These are phyloP conservation scores for Semnornis frantzii DNA, from an alignment of 2,113 vertebrate species.

Conservation along the genomic window DNA sequence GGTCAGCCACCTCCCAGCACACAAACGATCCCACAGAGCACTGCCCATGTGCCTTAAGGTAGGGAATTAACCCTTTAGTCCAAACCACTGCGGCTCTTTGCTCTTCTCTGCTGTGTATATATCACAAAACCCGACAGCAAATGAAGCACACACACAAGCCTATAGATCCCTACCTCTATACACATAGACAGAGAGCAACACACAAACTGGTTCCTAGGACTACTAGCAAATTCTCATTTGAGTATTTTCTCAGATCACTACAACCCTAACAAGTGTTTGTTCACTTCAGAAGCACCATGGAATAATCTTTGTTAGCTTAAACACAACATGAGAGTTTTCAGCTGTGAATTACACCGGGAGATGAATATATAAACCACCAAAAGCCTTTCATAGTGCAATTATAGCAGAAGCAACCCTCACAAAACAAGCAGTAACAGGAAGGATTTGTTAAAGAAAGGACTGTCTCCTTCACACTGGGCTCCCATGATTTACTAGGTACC, in stretches of 20 bases:
- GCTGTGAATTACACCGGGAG: neutral
- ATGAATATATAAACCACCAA: neutral
- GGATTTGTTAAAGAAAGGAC: neutral
- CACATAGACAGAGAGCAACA: accelerated
- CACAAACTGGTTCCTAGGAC: neutral
- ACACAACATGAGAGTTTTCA: neutral
- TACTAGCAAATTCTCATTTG: neutral
- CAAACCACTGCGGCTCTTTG: neutral
- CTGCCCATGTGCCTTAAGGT: neutral
- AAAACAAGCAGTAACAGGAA: neutral
- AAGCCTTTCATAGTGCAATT: neutral
- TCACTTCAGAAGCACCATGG: neutral
- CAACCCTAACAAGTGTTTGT: neutral
- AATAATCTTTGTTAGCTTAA: neutral
- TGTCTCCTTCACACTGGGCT: constrained; percentile 18
- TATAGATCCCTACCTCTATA: neutral
- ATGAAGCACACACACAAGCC: accelerated
- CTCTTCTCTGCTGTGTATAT: neutral
- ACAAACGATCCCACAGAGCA: constrained; percentile 14
- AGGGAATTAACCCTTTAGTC: neutral
- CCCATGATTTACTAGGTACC: constrained; percentile 17
- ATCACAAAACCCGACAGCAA: neutral
- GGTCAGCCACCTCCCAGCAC: constrained; percentile 9
- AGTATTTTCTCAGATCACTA: neutral
- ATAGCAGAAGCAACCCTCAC: neutral